Base-by-base conservation (phyloP, 1,140 invertebrate genomes). In the Medauroidea extradentata region DNA sequence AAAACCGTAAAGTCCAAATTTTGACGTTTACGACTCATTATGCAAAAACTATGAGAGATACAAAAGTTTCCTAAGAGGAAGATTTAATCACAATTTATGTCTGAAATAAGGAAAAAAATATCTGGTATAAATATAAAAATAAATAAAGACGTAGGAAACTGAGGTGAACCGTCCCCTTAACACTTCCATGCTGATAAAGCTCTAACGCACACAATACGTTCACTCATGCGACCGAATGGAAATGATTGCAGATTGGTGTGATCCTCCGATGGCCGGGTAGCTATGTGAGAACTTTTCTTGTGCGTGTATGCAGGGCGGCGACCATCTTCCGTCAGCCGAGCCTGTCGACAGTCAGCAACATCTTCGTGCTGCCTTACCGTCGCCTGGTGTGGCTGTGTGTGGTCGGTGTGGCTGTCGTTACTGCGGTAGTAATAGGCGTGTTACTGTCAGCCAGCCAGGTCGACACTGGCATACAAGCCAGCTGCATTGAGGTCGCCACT, bases 261-360 rank as follows among this genome's bases (percentile, higher is more conserved):
- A n/a, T n/a, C n/a, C 11, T n/a, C 39, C n/a, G 39, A 11, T 11
- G 39, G 11, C 39, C 39, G n/a, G 11, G 11, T 11, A 13, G 39
- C n/a, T 11, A 41, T n/a, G 39, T 11, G 11, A 11, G 11, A 41
- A 11, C 39, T 41, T 11, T n/a, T 48, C n/a, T n/a, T n/a, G n/a
- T n/a, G n/a, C n/a, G n/a, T n/a, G n/a, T n/a, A n/a, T 61, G 0
- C 34, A 70, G 68, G 19, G 52, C 62, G 1, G 59, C 59, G 0
- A 49, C 65, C 1, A 39, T 70, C 14, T 70, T 66, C 49, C 65
- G 63, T 13, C 67, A 69, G 29, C 69, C 67, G 0, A 53, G 63
- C 2, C 53, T 69, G 4, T 67, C 69, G 8, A 62, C 55, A 8
- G 53, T 55, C 8, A 44, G 19, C 39, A 55, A 55, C 53, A 55